Evolutionary conservation across 2,113 vertebrate species (phyloP).

Genomic region (Lophura nycthemera): DNA sequence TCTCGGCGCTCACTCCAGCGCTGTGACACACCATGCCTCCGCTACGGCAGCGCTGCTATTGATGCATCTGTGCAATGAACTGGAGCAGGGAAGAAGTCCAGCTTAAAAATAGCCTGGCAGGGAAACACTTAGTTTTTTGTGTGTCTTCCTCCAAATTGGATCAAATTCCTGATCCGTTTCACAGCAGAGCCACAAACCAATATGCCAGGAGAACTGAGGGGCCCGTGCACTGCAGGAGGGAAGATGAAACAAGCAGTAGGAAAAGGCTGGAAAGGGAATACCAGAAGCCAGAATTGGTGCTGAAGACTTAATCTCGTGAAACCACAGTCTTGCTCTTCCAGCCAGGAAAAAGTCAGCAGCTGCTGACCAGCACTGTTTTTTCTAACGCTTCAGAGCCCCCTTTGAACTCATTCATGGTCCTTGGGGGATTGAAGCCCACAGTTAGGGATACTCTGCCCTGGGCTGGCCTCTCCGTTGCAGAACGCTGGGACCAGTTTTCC

Average conservation of each 20-base stretch:
- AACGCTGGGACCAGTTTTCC: neutral
- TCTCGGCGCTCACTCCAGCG: neutral
- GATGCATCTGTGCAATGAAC: neutral
- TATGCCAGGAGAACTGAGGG: slow-evolving; percentile 16
- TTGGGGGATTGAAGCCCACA: slow-evolving; percentile 6
- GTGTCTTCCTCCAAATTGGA: slow-evolving; percentile 57
- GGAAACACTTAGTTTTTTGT: slow-evolving; percentile 11
- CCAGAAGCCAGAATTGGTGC: slow-evolving; percentile 56
- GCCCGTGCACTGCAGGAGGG: slow-evolving; percentile 50
- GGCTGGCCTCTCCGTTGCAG: neutral
- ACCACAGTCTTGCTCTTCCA: slow-evolving; percentile 46
- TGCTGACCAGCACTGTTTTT: slow-evolving; percentile 62
- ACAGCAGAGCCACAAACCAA: slow-evolving; percentile 54
- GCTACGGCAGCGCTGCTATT: neutral
- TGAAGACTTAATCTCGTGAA: slow-evolving; percentile 68
- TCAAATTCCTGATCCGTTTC: slow-evolving; percentile 62
- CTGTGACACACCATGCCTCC: neutral
- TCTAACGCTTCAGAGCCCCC: slow-evolving; percentile 43
- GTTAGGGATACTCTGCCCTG: slow-evolving; percentile 2
- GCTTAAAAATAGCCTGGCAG: slow-evolving; percentile 59
- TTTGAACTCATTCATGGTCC: slow-evolving; percentile 41
- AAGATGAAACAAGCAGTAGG: slow-evolving; percentile 37
- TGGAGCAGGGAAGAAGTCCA: slow-evolving; percentile 32
- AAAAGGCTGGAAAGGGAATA: slow-evolving; percentile 54
- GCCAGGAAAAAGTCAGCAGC: slow-evolving; percentile 71